Percentiles rank a stretch among this genome's conserved stretches.
Conservation (phyloP, 2,113 vertebrate species). For the Scophthalmus maximus region DNA sequence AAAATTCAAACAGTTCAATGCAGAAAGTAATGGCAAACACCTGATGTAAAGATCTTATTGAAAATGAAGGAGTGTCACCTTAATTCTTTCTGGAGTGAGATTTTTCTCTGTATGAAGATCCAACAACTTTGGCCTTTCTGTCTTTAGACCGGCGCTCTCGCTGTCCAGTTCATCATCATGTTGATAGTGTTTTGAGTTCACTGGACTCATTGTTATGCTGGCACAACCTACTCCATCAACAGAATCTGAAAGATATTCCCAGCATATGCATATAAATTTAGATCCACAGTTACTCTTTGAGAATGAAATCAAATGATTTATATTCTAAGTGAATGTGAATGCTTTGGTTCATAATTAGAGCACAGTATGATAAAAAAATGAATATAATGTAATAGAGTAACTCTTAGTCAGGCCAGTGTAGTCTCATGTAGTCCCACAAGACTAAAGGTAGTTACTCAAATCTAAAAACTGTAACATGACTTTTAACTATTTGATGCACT, state of each 20-base stretch:
- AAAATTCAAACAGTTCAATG: not conserved
- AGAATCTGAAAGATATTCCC: slow-evolving; percentile 41
- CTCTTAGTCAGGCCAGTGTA: not conserved
- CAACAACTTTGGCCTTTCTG: slow-evolving; percentile 30
- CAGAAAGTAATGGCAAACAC: not conserved
- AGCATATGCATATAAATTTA: not conserved
- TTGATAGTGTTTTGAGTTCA: slow-evolving; percentile 5
- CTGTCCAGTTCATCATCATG: slow-evolving; percentile 4
- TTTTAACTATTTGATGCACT: too few species aligned
- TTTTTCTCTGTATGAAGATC: slow-evolving; percentile 25
- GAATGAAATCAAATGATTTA: not conserved
- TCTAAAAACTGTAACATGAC: too few species aligned
- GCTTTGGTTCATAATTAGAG: not conserved
- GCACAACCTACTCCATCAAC: slow-evolving; percentile 12
- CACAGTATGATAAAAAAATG: not conserved
- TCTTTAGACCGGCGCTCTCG: not conserved
- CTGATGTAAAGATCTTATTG: not conserved
- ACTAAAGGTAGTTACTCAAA: not conserved
- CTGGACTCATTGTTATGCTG: not conserved
- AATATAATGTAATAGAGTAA: not conserved
- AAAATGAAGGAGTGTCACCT: slow-evolving; percentile 55
- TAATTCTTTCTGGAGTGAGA: slow-evolving; percentile 65
- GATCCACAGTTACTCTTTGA: not conserved
- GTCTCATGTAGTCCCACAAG: too few species aligned
- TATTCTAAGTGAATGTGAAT: not conserved